Evolutionary conservation across 2,113 vertebrate genomes (phyloP), one percentile per base, ranked within the genome.

Genomic region (Alligator mississippiensis): DNA sequence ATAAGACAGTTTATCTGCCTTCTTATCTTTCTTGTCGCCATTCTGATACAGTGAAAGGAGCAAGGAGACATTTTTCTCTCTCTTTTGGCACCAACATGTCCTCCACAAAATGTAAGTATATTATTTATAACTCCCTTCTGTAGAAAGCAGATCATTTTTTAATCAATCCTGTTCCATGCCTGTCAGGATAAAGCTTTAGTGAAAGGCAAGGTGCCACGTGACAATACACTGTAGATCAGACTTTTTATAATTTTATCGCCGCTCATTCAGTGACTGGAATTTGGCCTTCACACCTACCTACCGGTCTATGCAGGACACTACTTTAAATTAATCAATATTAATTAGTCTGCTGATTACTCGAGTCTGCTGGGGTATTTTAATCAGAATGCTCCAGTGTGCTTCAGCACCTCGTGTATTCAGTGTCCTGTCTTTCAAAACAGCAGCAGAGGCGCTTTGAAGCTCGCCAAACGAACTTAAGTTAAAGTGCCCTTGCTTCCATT

Each of bases 1-100:
- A 11, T 5, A 22, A 6, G 30, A 72, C n/a, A 38, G 30, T 24
- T 34, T 72, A 22, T 72, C 68, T 34, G 22, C 11, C 11, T 34
- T 12, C 68, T 21, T 72, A 38, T 38, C 34, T 34, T 47, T 77
- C 11, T 77, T 90, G 21, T 13, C 79, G 4, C 58, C 63, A 9
- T 14, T 80, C 82, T 82, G 59, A 21, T 64, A 21, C 82, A 87
- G 22, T 0, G 0, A 90, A 66, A 24, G 34, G 21, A 70, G 61
- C 21, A 83, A 10, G 81, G 3, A 11, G 83, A 81, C 7, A 22
- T 55, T 87, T 21, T 21, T 47, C 9, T 47, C 47, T 85, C 38
- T 58, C 30, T 17, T 84, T 90, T 66, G 88, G 21, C 30, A n/a
- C 6, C 38, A 72, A 60, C 95, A 93, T 11, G 16, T 11, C 14